A percentile compares a stretch with the other conserved stretches of the same genome.
phyloP scores from a whole-genome alignment of 1,140 invertebrate species.

The Mycetomoellerius zeteki region DNA sequence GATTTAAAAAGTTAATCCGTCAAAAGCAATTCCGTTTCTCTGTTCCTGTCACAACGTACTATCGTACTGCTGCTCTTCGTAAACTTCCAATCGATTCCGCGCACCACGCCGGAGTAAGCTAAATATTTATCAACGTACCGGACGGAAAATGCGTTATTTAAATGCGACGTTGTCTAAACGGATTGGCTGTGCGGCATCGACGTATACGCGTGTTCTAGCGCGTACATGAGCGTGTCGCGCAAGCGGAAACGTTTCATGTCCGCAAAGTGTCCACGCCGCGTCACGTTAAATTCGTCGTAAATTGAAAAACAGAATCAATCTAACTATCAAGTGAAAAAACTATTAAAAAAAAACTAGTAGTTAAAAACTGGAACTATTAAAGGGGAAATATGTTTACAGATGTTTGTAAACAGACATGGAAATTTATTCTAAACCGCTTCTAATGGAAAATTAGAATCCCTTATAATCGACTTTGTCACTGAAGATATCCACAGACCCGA shows the following conservation, averaged over 20 bases:
- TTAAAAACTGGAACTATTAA: not conserved
- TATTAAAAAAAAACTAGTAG: not conserved
- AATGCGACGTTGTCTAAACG: slow-evolving; percentile 44
- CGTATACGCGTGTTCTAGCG: slow-evolving; percentile 37
- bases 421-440: not conserved
- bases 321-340: not conserved
- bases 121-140: slow-evolving; percentile 60
- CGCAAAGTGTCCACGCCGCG: not conserved
- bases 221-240: slow-evolving; percentile 1
- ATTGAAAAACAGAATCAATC: not conserved
- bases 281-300: slow-evolving; percentile 1
- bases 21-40: slow-evolving; percentile 60
- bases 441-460: not conserved
- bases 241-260: slow-evolving; percentile 9
- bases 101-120: slow-evolving; percentile 23
- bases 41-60: slow-evolving; percentile 46
- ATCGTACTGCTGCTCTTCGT: slow-evolving; percentile 16
- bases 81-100: slow-evolving; percentile 53
- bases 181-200: slow-evolving; percentile 37
- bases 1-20: slow-evolving; percentile 64
- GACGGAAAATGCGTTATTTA: slow-evolving; percentile 56
- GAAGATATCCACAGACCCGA: not conserved
- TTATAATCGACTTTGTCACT: slow-evolving; percentile 58
- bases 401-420: not conserved
- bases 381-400: not conserved